Percentiles rank a stretch among this genome's conserved stretches.
Evolutionary conservation across 2,113 vertebrate species (phyloP).

Genomic region (Conger conger): DNA sequence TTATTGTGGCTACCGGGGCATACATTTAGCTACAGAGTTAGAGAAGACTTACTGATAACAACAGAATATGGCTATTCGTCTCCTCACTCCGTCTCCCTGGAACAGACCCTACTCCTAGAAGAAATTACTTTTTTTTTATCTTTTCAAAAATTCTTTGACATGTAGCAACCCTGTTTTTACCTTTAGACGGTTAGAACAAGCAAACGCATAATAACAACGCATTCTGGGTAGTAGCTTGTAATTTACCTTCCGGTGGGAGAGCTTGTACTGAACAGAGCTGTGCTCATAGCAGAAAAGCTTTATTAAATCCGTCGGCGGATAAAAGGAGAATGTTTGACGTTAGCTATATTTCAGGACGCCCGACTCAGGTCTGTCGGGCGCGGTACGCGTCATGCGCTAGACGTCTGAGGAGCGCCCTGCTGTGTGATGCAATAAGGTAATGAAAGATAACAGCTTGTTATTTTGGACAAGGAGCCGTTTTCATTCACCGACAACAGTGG

Average conservation of each 20-base stretch:
- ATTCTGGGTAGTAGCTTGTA: not conserved
- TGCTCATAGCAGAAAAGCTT: not conserved
- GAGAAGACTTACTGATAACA: not conserved
- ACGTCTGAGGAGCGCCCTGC: not conserved
- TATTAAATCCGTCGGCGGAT: not conserved
- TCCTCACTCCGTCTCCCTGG: not conserved
- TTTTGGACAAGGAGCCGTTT: not conserved
- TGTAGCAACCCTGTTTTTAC: not conserved
- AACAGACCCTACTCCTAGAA: not conserved
- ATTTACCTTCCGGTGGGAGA: not conserved
- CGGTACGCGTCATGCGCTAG: not conserved
- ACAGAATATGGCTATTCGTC: not conserved
- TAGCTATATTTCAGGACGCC: not conserved
- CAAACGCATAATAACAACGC: not conserved
- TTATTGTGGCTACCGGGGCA: too few species aligned
- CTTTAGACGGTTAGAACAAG: not conserved
- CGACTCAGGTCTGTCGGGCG: not conserved
- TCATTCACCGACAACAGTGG: not conserved
- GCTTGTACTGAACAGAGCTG: not conserved
- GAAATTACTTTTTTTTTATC: not conserved
- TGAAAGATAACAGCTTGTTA: not conserved
- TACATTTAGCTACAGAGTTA: not conserved
- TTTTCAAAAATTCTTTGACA: not conserved
- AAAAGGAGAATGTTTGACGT: not conserved
- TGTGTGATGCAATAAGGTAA: not conserved